Evolutionary conservation across 2,113 vertebrate genomes (phyloP).

Genomic region (Carollia perspicillata): DNA sequence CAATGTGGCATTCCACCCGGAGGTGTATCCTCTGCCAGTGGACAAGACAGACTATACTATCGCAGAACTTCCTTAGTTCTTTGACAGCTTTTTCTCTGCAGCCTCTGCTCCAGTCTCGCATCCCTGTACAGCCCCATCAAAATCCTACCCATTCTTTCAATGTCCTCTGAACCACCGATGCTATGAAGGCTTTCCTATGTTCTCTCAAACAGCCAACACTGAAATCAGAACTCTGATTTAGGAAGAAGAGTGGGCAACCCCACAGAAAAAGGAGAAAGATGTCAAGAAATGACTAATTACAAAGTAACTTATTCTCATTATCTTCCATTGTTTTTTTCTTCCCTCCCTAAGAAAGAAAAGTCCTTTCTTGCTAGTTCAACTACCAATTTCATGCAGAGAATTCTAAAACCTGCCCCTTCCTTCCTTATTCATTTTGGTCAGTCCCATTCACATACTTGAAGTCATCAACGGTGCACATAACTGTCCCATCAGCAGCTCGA

Average conservation of each 20-base stretch:
- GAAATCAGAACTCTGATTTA: background rate
- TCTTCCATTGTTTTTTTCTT: background rate
- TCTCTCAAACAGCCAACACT: background rate
- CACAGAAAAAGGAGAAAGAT: background rate
- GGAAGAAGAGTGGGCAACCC: background rate
- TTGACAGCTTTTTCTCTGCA: background rate
- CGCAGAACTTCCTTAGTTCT: background rate
- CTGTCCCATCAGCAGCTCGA: background rate
- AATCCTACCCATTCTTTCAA: background rate
- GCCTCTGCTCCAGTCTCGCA: background rate
- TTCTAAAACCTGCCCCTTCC: background rate
- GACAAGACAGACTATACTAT: background rate
- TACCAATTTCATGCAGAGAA: background rate
- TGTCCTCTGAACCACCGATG: background rate
- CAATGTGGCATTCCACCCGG: rapidly evolving
- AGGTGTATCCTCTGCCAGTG: background rate
- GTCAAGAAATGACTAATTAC: background rate
- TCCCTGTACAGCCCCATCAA: background rate
- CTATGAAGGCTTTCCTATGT: background rate
- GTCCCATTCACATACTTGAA: background rate
- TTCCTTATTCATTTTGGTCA: background rate
- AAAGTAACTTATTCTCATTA: background rate
- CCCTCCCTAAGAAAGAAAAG: background rate
- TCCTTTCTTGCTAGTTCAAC: background rate
- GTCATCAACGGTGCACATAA: background rate